Base-by-base conservation (phyloP, 2,113 vertebrate species). In the Carlito syrichta region DNA sequence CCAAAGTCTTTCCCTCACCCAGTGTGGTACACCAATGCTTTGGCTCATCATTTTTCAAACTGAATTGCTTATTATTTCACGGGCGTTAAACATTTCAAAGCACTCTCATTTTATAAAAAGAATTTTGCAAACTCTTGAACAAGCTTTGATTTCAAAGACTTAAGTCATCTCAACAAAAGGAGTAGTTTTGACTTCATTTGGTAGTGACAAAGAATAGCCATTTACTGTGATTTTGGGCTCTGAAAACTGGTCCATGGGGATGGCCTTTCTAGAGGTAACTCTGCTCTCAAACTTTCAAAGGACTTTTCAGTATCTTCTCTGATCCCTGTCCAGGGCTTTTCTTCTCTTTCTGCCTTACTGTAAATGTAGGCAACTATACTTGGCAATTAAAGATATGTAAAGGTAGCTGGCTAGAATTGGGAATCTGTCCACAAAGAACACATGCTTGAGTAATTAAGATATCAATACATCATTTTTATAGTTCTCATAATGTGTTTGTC, bases 401-500 rank as follows among this genome's bases (percentile, higher is more conserved):
- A 94, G 82, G 45, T 71, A 97, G 40, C 56, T 82, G 62, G 71
- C 87, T 93, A 81, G 73, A 93, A 58, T 52, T 97, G 68, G 43
- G n/a, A 97, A 20, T 48, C 8, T 97, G 63, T 43, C 69, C 95
- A 93, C 27, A 74, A 94, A 94, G 73, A 95, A 66, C 92, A 98
- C 93, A 23, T 54, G 81, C 20, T 43, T 77, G 91, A 52, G 90
- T 87, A 93, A 92, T 97, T 97, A 96, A 90, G 23, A 22, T 92
- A 97, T 84, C 71, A 83, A 50, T 96, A 52, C 38, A 97, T 97
- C 89, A 94, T 96, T 89, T 43, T 91, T 82, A 96, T 66, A 92
- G 86, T 83, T 89, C 89, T 97, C 96, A 82, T 89, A 86, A 97
- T 91, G 97, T 87, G 92, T 97, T 96, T 97, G 56, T 77, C 77